Percentiles rank a stretch among this genome's conserved stretches.
These are phyloP conservation scores for Cercopithecus petaurista DNA, from an alignment of 2,797 vertebrate species.

Conservation along the genomic window DNA sequence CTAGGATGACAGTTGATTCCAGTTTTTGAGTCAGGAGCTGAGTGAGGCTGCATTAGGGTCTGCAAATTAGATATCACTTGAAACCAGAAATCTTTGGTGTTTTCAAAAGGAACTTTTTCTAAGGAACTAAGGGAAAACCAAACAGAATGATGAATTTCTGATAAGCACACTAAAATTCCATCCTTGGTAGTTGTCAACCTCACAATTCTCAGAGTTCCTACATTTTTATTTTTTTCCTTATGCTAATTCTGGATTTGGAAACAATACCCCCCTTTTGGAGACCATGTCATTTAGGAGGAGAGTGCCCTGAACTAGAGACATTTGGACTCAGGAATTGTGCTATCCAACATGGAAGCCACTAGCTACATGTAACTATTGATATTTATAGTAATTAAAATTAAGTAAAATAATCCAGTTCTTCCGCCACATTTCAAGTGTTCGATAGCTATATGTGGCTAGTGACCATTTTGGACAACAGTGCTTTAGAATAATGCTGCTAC, in stretches of 20 bases:
- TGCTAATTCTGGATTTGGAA: constrained; percentile 31
- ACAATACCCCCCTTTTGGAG: not conserved
- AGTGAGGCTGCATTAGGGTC: not conserved
- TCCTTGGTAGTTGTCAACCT: not conserved
- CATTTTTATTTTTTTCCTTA: constrained; percentile 14
- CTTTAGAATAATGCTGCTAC: constrained; percentile 29
- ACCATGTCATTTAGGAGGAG: not conserved
- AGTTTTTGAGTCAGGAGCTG: not conserved
- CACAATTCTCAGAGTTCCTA: not conserved
- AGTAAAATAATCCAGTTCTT: constrained; percentile 34
- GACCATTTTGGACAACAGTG: not conserved
- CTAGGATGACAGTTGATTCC: not conserved
- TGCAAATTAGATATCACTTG: not conserved
- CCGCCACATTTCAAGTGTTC: constrained; percentile 28
- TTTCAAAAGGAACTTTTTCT: not conserved
- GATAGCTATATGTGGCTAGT: not conserved
- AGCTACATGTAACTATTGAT: constrained; percentile 8
- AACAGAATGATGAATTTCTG: not conserved
- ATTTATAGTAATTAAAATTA: constrained; percentile 53
- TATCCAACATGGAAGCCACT: not conserved
- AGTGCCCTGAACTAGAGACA: not conserved
- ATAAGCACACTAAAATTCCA: not conserved
- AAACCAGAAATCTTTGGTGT: not conserved
- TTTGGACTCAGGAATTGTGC: not conserved
- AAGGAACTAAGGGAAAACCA: not conserved